A percentile compares a stretch with the other conserved stretches of the same genome.
Conservation (phyloP, 1,140 invertebrate genomes). For the Dendrolimus kikuchii region DNA sequence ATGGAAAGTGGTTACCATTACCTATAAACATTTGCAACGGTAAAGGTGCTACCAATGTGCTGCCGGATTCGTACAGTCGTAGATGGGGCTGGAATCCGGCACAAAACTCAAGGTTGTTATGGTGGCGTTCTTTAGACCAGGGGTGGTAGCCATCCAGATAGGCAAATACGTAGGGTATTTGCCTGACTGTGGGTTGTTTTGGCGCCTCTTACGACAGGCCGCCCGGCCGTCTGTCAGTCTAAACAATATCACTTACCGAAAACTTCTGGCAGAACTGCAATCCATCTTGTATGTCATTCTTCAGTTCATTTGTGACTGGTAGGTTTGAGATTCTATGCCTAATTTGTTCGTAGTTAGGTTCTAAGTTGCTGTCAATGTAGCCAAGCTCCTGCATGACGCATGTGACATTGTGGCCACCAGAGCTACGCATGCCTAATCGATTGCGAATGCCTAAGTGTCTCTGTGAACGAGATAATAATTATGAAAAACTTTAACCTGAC, state of each 20-base stretch:
- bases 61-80: no score
- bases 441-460: slow-evolving; percentile 73
- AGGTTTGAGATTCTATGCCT: slow-evolving; percentile 73
- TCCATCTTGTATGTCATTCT: slow-evolving; percentile 76
- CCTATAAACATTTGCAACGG: no score
- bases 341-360: slow-evolving; percentile 77
- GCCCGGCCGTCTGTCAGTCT: no score
- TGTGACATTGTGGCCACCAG: slow-evolving; percentile 74
- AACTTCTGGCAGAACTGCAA: slow-evolving; percentile 78
- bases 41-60: no score
- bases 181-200: no score
- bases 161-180: no score
- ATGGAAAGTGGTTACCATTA: no score
- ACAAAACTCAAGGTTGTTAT: no score
- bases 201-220: no score
- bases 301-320: slow-evolving; percentile 74
- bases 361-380: slow-evolving; percentile 76
- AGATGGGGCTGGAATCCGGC: no score
- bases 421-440: slow-evolving; percentile 72
- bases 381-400: slow-evolving; percentile 80
- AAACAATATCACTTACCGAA: slow-evolving; percentile 67
- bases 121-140: no score
- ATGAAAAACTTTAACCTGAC: background rate
- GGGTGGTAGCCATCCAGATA: no score
- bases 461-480: slow-evolving; percentile 25